Percentiles rank a stretch among this genome's conserved stretches.
Conservation (phyloP, 2,797 vertebrate genomes). For the Novumbra hubbsi region DNA sequence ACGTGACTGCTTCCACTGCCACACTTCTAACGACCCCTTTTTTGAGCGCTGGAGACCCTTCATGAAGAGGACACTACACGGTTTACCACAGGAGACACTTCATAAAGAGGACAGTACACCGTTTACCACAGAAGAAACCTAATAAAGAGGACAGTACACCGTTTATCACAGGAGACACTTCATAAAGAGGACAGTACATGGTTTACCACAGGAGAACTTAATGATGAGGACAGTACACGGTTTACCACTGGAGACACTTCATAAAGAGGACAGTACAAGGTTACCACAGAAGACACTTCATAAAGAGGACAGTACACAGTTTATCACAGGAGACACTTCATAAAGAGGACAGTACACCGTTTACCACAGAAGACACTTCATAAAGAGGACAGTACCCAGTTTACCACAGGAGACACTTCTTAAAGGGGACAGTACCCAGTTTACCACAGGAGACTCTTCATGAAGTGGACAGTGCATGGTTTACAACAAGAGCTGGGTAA, state of each 20-base stretch:
- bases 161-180: conserved; percentile 62
- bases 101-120: conserved; percentile 68
- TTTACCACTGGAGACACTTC: conserved; percentile 65
- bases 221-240: conserved; percentile 67
- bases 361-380: conserved; percentile 61
- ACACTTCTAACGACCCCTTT: conserved; percentile 70
- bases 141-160: conserved; percentile 67
- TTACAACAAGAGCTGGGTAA: conserved; percentile 57
- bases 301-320: conserved; percentile 69
- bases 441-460: no score
- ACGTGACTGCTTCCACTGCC: conserved; percentile 58
- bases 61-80: conserved; percentile 68
- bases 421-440: conserved; percentile 68
- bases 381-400: conserved; percentile 68
- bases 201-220: conserved; percentile 59
- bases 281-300: conserved; percentile 62
- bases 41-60: conserved; percentile 65
- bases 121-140: conserved; percentile 51
- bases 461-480: no score
- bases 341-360: conserved; percentile 69
- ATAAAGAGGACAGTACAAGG: conserved; percentile 67
- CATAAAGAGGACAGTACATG: conserved; percentile 68
- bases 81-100: conserved; percentile 57
- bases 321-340: conserved; percentile 61
- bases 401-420: conserved; percentile 61